These are phyloP conservation scores for Strongylocentrotus purpuratus DNA, from an alignment of 35 echinoderm and acorn worm genomes.

Conservation along the genomic window DNA sequence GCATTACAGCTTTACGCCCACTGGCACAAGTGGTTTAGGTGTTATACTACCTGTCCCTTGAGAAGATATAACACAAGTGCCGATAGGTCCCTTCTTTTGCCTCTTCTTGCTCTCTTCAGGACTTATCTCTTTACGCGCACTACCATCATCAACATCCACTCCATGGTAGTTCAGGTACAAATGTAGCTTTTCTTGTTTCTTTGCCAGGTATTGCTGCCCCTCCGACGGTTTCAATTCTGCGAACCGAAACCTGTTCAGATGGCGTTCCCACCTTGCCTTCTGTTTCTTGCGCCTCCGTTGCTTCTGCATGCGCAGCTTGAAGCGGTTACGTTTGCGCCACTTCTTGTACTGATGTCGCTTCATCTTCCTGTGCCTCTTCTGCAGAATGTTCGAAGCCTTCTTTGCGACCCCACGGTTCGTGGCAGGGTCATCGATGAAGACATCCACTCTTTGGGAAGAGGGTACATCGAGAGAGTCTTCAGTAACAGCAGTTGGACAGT, in stretches of 20 bases:
- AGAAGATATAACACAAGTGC: neutral
- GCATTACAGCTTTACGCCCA: neutral
- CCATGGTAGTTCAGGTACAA: conserved; percentile 50
- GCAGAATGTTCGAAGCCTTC: conserved; percentile 50
- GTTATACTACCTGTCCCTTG: neutral
- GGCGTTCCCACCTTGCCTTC: conserved; percentile 48
- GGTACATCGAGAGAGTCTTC: neutral
- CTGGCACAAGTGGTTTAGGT: conserved; percentile 44
- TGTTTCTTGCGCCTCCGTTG: conserved; percentile 51
- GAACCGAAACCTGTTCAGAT: conserved; percentile 56
- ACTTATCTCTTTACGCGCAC: neutral
- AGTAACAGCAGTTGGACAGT: neutral
- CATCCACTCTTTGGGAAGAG: neutral
- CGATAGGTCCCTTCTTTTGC: conserved; percentile 14
- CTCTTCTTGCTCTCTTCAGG: neutral
- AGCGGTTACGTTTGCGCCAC: conserved; percentile 62
- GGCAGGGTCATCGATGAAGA: neutral
- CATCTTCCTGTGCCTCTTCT: conserved; percentile 62
- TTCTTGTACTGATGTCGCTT: conserved; percentile 65
- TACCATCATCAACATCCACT: conserved; percentile 27
- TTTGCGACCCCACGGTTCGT: neutral
- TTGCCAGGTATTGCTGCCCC: conserved; percentile 50
- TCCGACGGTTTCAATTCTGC: conserved; percentile 33
- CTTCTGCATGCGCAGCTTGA: conserved; percentile 64
- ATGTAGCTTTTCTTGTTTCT: conserved; percentile 40